Percentiles rank a stretch among this genome's conserved stretches.
phyloP scores from a whole-genome alignment of 1,140 invertebrate species.

The Ceratosolen fusciceps region DNA sequence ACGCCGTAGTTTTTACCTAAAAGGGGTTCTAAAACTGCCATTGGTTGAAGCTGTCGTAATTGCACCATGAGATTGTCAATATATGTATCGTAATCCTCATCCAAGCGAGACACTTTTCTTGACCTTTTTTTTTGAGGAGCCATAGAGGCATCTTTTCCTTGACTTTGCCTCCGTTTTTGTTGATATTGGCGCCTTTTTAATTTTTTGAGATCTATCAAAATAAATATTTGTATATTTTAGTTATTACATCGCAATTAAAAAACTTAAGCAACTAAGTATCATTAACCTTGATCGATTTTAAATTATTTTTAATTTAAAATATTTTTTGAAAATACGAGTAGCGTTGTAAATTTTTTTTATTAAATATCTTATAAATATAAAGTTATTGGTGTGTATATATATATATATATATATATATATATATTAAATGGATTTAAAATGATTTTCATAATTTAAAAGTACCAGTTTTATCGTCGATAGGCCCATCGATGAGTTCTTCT shows the following conservation, averaged over 20 bases:
- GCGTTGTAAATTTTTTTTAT: no score
- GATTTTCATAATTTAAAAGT: constrained; percentile 1
- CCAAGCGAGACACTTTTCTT: constrained; percentile 85
- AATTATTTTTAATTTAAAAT: neutral
- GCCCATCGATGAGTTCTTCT: constrained; percentile 68
- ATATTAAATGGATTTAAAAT: neutral
- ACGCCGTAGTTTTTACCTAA: constrained; percentile 86
- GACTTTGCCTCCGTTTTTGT: constrained; percentile 81
- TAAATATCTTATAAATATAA: no score
- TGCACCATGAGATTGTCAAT: constrained; percentile 90
- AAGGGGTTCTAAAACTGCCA: constrained; percentile 90
- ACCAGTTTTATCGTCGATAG: constrained; percentile 70
- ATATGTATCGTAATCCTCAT: constrained; percentile 93
- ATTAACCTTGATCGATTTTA: neutral
- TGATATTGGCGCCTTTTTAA: constrained; percentile 86
- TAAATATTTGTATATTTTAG: constrained; percentile 1
- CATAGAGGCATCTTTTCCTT: constrained; percentile 74
- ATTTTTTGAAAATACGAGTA: constrained; percentile 1
- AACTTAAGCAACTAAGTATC: neutral
- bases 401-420: no score
- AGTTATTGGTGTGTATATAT: no score
- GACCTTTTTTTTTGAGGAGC: constrained; percentile 83
- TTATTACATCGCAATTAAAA: neutral
- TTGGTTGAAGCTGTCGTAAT: constrained; percentile 84
- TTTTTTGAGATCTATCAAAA: constrained; percentile 79